Evolutionary conservation across 2,797 vertebrate species (phyloP), one percentile per base, ranked within the genome.

Genomic region (Streptopelia turtur): DNA sequence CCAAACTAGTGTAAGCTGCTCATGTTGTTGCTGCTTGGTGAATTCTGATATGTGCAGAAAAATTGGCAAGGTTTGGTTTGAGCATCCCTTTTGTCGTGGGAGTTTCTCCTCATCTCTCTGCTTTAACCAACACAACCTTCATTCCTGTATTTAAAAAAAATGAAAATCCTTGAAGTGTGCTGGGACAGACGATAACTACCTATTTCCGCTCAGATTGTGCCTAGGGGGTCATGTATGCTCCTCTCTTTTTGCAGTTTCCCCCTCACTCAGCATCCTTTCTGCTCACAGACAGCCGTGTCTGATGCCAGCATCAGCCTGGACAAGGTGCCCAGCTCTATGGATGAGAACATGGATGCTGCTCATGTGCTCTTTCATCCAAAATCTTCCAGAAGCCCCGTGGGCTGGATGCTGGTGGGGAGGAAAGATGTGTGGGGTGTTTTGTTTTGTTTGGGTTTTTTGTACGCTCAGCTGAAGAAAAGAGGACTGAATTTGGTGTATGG

Each of bases 261-360:
- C 10, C 5, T 45, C 17, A 37, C 56, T 86, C 52, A 8, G 31
- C 35, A 53, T 35, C 47, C 28, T 71, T 31, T 27, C 35, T 5
- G 12, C 28, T 57, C 6, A 1, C 1, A 1, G 59, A 11, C 0
- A 0, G 17, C 37, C 12, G 3, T 0, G 1, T 16, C 47, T 0
- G 1, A 5, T 9, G 17, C 39, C 15, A 23, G 20, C 1, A 3
- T 50, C 74, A 28, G 33, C 53, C 45, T 27, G 55, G 33, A 16
- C 0, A 1, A 3, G 70, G 31, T 3, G 11, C 1, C 0, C 13
- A 13, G 13, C 52, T 87, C 55, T 43, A 6, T 3, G 4, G 0
- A 30, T 13, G 61, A 60, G 31, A 75, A 75, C 13, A 35, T 1
- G 2, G 52, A 6, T 13, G 49, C 28, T 70, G 56, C 57, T 68